Evolutionary conservation across 2,113 vertebrate species (phyloP).

Genomic region (Apus apus): DNA sequence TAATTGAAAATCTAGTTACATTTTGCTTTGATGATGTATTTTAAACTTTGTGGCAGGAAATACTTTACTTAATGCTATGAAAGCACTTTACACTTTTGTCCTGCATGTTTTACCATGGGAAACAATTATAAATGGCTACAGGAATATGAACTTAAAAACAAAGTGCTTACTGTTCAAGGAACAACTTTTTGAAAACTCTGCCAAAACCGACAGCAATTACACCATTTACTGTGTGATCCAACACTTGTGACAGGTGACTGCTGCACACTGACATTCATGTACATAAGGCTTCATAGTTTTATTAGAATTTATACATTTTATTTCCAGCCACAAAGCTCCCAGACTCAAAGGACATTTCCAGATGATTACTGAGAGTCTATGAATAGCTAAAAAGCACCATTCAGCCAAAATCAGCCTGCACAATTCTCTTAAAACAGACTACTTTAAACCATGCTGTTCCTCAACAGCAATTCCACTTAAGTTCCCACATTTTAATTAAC

Average conservation of each 20-base stretch:
- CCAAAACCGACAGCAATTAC: not conserved
- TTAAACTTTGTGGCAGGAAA: conserved; percentile 24
- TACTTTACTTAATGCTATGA: conserved; percentile 25
- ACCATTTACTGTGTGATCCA: not conserved
- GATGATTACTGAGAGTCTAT: not conserved
- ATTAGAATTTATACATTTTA: not conserved
- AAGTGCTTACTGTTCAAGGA: not conserved
- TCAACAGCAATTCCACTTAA: not conserved
- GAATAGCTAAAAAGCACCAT: not conserved
- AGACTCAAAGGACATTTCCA: not conserved
- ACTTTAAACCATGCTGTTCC: not conserved
- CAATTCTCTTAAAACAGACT: not conserved
- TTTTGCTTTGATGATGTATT: not conserved
- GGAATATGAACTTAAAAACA: not conserved
- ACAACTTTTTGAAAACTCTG: not conserved
- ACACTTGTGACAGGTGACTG: not conserved
- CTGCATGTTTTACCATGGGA: not conserved
- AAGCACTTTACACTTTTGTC: not conserved
- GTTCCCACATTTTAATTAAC: not conserved
- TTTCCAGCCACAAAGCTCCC: not conserved
- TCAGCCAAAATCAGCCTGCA: not conserved
- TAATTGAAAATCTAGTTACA: conserved; percentile 11
- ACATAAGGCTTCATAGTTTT: not conserved
- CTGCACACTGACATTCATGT: not conserved
- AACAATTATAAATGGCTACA: not conserved